Base-by-base conservation (phyloP, 2,113 vertebrate genomes). In the Corythornis cristatus region DNA sequence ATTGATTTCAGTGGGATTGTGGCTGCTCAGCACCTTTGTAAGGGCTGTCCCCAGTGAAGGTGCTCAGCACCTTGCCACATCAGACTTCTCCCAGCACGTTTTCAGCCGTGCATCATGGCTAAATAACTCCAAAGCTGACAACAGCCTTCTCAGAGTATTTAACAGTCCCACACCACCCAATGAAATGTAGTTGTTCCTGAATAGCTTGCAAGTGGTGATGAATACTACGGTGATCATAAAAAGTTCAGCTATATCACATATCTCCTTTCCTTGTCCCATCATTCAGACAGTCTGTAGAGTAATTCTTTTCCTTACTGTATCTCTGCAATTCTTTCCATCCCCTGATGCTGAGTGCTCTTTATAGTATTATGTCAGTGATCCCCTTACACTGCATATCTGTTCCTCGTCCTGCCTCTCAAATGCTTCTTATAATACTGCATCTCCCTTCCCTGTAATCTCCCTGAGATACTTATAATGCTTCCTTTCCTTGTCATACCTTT, bases 321-420 rank as follows among this genome's bases (percentile, higher is more conserved):
- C 60, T 88, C 80, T 64, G 84, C 67, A 80, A 71, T 46, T 14
- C 57, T 26, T 83, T 62, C 83, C 56, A n/a, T 50, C 54, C 86
- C 92, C 88, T 37, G 25, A 58, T 66, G 62, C 58, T 15, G 21
- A 72, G 22, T 31, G 40, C 42, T 94, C 85, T 92, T 74, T 86
- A 9, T 45, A 81, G 45, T 40, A 31, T 83, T 86, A 50, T 92
- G 77, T 80, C 84, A 50, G 82, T 88, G 93, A 93, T 95, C 87
- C 45, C 93, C 82, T 91, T 88, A 50, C 53, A 9, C 28, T 86
- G 48, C n/a, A 15, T 37, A 70, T 83, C 83, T 75, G 53, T 71
- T 96, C 83, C 86, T 91, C 3, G 1, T 81, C 78, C 88, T 95
- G 89, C 87, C 96, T 93, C 89, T 92, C 89, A 42, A 65, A 91